These are phyloP conservation scores for Marronus borbonicus DNA, from an alignment of 2,888 invertebrate species.

Conservation along the genomic window DNA sequence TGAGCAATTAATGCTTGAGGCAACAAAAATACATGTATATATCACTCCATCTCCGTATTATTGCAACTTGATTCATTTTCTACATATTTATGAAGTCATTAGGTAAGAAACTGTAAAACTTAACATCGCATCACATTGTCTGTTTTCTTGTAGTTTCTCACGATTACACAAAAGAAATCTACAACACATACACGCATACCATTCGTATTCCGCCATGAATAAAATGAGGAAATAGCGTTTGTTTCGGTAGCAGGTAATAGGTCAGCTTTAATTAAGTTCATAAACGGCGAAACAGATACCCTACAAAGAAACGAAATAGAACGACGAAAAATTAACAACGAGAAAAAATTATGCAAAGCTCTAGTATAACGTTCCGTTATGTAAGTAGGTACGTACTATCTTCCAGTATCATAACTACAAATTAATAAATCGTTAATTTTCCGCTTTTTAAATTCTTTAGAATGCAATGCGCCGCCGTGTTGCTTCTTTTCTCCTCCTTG, in stretches of 20 bases:
- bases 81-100: constrained; percentile 43
- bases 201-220: constrained; percentile 21
- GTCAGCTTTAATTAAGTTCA: constrained; percentile 44
- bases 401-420: constrained; percentile 51
- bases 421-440: constrained; percentile 65
- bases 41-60: constrained; percentile 1
- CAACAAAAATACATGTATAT: constrained; percentile 19
- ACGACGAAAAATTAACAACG: constrained; percentile 21
- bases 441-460: constrained; percentile 64
- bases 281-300: constrained; percentile 23
- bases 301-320: constrained; percentile 41
- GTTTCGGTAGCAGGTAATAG: constrained; percentile 43
- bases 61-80: constrained; percentile 35
- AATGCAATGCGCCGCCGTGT: constrained; percentile 33
- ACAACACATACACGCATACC: constrained; percentile 36
- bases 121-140: constrained; percentile 40
- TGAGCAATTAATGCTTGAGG: constrained; percentile 17
- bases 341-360: constrained; percentile 48
- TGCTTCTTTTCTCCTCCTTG: constrained; percentile 29
- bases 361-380: constrained; percentile 39
- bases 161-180: constrained; percentile 47
- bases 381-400: constrained; percentile 34
- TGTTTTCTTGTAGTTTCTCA: constrained; percentile 35
- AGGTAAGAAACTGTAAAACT: constrained; percentile 45
- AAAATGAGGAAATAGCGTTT: constrained; percentile 44